phyloP scores from a whole-genome alignment of 30 jellyfish, hydroid and myxozoan genomes.

The Aurelia aurita region DNA sequence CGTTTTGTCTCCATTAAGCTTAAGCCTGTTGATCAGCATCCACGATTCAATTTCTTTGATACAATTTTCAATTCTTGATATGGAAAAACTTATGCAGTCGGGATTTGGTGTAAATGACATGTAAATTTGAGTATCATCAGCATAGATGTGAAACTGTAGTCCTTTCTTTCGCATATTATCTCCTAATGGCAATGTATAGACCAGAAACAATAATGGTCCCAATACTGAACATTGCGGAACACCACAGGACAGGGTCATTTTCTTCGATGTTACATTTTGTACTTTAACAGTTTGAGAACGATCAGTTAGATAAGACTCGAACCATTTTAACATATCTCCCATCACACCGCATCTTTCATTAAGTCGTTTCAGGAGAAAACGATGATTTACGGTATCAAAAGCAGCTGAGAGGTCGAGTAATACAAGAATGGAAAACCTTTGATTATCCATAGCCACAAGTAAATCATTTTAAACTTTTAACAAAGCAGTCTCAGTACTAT shows the following conservation, averaged over 20 bases:
- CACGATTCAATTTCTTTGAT: slow-evolving; percentile 32
- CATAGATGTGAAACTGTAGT: background rate
- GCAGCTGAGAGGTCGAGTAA: background rate
- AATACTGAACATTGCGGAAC: background rate
- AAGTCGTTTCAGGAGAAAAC: slow-evolving; percentile 20
- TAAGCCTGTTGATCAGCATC: slow-evolving; percentile 54
- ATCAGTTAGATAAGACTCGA: no score
- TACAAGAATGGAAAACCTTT: no score
- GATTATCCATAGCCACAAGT: no score
- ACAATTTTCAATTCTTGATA: no score
- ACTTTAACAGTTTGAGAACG: slow-evolving; percentile 37
- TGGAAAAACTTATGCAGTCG: no score
- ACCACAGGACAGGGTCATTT: slow-evolving; percentile 20
- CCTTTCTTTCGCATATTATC: no score
- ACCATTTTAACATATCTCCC: slow-evolving; percentile 42
- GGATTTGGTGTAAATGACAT: slow-evolving; percentile 4
- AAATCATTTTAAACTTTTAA: no score
- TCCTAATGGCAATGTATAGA: no score
- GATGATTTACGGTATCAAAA: background rate
- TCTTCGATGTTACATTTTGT: slow-evolving; percentile 17
- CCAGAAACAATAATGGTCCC: slow-evolving; percentile 2
- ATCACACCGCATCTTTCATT: slow-evolving; percentile 15
- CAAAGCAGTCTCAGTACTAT: no score
- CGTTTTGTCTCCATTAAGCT: slow-evolving; percentile 45
- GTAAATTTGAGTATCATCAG: no score